A percentile compares a stretch with the other conserved stretches of the same genome.
Conservation (phyloP, 2,888 invertebrate genomes). For the Sceliomorpha sp. region DNA sequence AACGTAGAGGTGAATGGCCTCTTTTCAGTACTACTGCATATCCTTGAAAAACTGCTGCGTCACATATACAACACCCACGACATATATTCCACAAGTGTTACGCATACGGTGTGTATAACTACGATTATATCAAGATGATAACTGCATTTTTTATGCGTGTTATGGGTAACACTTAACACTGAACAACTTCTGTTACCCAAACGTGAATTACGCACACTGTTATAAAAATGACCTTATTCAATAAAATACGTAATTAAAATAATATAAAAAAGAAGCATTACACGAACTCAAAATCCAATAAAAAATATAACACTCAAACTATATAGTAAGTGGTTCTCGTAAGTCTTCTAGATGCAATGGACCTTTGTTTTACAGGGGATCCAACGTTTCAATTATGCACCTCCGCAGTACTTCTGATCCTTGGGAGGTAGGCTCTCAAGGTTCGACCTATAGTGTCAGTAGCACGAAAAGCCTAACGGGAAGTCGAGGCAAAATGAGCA, state of each 20-base stretch:
- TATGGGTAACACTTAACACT: conserved; percentile 1
- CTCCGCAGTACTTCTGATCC: conserved; percentile 82
- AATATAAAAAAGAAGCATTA: neutral
- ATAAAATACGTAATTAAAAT: too few species aligned
- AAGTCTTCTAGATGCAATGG: conserved; percentile 28
- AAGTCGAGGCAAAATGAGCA: conserved; percentile 65
- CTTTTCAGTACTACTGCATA: conserved; percentile 19
- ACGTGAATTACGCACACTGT: too few species aligned
- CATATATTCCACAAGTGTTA: conserved; percentile 2
- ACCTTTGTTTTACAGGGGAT: conserved; percentile 78
- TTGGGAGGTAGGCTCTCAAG: conserved; percentile 81
- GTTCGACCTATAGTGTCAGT: conserved; percentile 70
- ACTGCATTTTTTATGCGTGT: too few species aligned
- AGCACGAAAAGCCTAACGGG: conserved; percentile 68
- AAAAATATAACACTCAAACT: neutral
- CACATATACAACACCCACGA: conserved; percentile 28
- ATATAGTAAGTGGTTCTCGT: neutral
- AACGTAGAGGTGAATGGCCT: conserved; percentile 31
- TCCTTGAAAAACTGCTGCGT: conserved; percentile 20
- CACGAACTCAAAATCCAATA: neutral
- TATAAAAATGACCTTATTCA: too few species aligned
- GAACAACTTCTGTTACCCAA: neutral
- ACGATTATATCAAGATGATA: too few species aligned
- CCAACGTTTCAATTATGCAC: conserved; percentile 83
- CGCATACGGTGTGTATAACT: neutral